Base-by-base conservation (phyloP, 2,797 vertebrate species). In the Bufotes viridis region DNA sequence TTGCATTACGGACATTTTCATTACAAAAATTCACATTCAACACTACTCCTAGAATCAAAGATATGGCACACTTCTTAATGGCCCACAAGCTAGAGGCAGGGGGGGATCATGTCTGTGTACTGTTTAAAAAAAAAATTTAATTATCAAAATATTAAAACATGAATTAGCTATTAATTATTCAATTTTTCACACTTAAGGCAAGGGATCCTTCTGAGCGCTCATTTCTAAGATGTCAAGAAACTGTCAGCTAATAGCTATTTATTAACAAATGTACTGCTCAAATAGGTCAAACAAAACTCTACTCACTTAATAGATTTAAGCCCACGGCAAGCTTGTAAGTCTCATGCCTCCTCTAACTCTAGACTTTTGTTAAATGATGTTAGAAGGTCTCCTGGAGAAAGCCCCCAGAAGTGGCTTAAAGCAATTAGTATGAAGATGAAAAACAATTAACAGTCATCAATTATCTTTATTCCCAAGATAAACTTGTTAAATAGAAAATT, bases 91-190 rank as follows among this genome's bases (percentile, higher is more conserved):
- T n/a, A n/a, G n/a, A n/a, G n/a, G n/a, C n/a, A n/a, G n/a, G n/a
- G n/a, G n/a, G n/a, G n/a, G n/a, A n/a, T n/a, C n/a, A n/a, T n/a
- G n/a, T n/a, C n/a, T n/a, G n/a, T n/a, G n/a, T n/a, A n/a, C n/a
- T n/a, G n/a, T n/a, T n/a, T n/a, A n/a, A n/a, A n/a, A n/a, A n/a
- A n/a, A n/a, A n/a, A n/a, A n/a, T n/a, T n/a, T n/a, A n/a, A n/a
- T n/a, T n/a, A 26, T 11, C 78, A 82, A 58, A 34, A 49, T 69
- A 67, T 2, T 7, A 55, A 76, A 65, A 84, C 86, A 92, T 90
- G 91, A 92, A 93, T 90, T 91, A 82, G 78, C 87, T 84, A 91
- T 92, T 92, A 93, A 92, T 90, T 91, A 92, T 91, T 88, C 24
- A 91, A 91, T 92, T 92, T 87, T 90, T 92, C 83, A 80, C 90